Base-by-base conservation (phyloP, 1,140 invertebrate genomes). In the Ostrea denselamellosa region DNA sequence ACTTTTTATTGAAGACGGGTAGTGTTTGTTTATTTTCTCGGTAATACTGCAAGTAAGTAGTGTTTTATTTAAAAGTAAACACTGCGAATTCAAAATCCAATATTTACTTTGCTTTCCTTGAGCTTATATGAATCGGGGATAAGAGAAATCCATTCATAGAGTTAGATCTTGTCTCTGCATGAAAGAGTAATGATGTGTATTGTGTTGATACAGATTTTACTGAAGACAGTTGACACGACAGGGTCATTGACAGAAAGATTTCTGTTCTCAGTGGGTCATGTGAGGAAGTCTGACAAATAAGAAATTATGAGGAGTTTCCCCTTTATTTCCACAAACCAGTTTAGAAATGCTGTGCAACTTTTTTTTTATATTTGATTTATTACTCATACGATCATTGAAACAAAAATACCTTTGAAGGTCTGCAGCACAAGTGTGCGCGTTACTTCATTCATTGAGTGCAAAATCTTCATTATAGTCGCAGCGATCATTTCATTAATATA, bases 21-120 rank as follows among this genome's bases (percentile, higher is more conserved):
- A 71, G 22, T 71, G 14, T 25, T 25, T 34, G 25, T 71, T 28
- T 62, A 62, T 3, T 28, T 14, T 14, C 9, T 62, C 2, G 14
- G 68, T 28, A 71, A 28, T 28, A 34, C 68, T 25, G 12, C 22
- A 14, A 25, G 25, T 71, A 71, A 71, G 68, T 71, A 25, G 68
- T 71, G 68, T 71, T 71, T 71, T 71, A 71, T 25, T 12, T 25
- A 71, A 62, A 62, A 71, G 68, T 71, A 71, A 71, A 71, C 25
- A 71, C 22, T 10, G 7, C 8, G 25, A 25, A 71, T 28, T 71
- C 68, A 71, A 62, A 71, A 28, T 28, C 28, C 68, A 71, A 71
- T 71, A 71, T 71, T 71, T 44, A 28, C 68, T 28, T 71, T 71
- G 12, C 68, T 34, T 34, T 71, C 68, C 25, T 14, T 34, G 25